A percentile compares a stretch with the other conserved stretches of the same genome.
These are phyloP conservation scores for Mesoligia furuncula DNA, from an alignment of 2,888 invertebrate species.

Conservation along the genomic window DNA sequence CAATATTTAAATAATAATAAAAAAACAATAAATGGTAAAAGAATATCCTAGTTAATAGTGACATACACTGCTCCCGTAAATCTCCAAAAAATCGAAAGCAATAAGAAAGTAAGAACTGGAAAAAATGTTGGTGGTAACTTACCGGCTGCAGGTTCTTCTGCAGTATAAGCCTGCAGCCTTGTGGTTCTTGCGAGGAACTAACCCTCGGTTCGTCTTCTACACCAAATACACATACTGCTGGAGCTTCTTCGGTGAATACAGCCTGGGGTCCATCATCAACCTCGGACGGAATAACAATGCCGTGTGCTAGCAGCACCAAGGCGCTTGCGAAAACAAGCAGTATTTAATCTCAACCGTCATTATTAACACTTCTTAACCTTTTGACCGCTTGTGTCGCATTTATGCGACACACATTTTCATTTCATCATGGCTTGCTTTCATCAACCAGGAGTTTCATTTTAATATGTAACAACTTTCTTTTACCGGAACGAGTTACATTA, in stretches of 20 bases:
- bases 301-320: slow-evolving; percentile 14
- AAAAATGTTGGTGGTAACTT: neutral
- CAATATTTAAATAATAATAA: neutral
- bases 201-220: neutral
- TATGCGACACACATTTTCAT: too few relatives aligned
- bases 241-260: neutral
- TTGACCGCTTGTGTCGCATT: too few relatives aligned
- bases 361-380: neutral
- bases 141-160: neutral
- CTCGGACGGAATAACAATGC: neutral
- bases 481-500: neutral
- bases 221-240: too few relatives aligned
- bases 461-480: neutral
- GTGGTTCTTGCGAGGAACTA: neutral
- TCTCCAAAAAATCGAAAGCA: neutral
- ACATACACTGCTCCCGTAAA: neutral
- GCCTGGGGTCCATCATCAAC: neutral
- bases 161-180: neutral
- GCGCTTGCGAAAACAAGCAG: neutral
- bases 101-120: neutral
- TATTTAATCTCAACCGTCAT: neutral
- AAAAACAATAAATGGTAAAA: neutral
- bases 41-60: neutral
- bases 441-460: slow-evolving; percentile 32
- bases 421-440: too few relatives aligned